Evolutionary conservation across 2,113 vertebrate genomes (phyloP), one percentile per base, ranked within the genome.

Genomic region (Nothocercus julius): DNA sequence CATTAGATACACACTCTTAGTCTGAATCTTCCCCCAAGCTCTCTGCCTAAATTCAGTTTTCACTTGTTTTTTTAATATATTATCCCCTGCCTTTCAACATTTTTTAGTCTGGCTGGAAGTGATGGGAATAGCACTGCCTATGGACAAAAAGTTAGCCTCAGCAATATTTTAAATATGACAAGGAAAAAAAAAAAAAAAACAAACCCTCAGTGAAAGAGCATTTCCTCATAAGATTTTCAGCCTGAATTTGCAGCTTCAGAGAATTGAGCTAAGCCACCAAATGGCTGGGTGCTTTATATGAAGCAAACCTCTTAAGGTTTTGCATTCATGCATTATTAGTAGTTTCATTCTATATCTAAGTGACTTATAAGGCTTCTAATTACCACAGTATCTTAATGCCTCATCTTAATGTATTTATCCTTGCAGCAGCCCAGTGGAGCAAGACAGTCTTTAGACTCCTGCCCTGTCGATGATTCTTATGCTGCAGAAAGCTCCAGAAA

Each of bases 291-390:
- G 94, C 89, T 95, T 97, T 91, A 92, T 70, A 67, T 2, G 91
- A 91, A 83, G 87, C 74, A 87, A 95, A 95, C 89, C 95, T 97
- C 94, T 91, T 93, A 95, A 80, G 91, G 89, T 87, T 95, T 95
- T 96, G 94, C 95, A 97, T 96, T 97, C 89, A 97, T 96, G 91
- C 96, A 93, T 97, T 97, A 97, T 95, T 95, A 97, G 96, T 51
- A 92, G 84, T 75, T 95, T 92, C 93, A 93, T 91, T 95, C 89
- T 92, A 82, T 89, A 93, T 87, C 93, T 95, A 77, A 95, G 92
- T 91, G 93, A 89, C 95, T 96, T 95, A 82, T 83, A 58, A 28
- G 51, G 77, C 53, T 95, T 70, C 86, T 96, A 97, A 96, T 96
- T 96, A 96, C 91, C 62, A n/a, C 77, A 61, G 44, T 61, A 91